Conservation (phyloP, 2,797 vertebrate genomes). For the Emydoidea blandingii region DNA sequence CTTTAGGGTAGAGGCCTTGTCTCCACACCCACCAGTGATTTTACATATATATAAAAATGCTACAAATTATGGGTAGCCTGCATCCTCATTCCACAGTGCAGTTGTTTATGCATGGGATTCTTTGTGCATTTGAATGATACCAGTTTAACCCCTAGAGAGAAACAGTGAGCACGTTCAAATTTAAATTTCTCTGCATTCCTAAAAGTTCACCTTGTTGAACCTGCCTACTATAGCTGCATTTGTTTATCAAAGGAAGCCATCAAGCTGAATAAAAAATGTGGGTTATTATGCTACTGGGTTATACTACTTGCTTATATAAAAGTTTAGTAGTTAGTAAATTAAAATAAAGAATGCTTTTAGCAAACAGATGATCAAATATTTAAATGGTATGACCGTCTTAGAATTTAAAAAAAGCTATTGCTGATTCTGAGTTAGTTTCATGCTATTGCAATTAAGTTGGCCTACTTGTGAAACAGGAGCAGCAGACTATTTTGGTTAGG, state of each 20-base stretch:
- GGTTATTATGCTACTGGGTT: not conserved
- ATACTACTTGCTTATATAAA: not conserved
- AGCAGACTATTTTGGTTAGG: not conserved
- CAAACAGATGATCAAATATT: not conserved
- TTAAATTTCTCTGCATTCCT: not conserved
- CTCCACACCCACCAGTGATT: too few relatives aligned
- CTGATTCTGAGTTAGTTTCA: not conserved
- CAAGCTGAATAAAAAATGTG: not conserved
- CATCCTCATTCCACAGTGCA: not conserved
- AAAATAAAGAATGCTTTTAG: not conserved
- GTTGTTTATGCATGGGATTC: not conserved
- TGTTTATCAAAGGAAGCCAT: not conserved
- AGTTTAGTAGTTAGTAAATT: not conserved
- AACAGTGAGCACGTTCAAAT: not conserved
- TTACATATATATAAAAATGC: too few relatives aligned
- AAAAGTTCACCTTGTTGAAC: not conserved
- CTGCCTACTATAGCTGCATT: not conserved
- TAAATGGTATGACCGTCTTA: not conserved
- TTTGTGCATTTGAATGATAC: not conserved
- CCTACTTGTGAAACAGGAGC: not conserved
- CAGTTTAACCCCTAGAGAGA: not conserved
- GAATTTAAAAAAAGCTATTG: not conserved
- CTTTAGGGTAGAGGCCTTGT: not conserved
- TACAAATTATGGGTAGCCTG: not conserved
- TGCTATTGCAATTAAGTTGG: not conserved